A percentile compares a stretch with the other conserved stretches of the same genome.
Evolutionary conservation across 1,140 invertebrate species (phyloP).

Genomic region (Drosophila sproati): DNA sequence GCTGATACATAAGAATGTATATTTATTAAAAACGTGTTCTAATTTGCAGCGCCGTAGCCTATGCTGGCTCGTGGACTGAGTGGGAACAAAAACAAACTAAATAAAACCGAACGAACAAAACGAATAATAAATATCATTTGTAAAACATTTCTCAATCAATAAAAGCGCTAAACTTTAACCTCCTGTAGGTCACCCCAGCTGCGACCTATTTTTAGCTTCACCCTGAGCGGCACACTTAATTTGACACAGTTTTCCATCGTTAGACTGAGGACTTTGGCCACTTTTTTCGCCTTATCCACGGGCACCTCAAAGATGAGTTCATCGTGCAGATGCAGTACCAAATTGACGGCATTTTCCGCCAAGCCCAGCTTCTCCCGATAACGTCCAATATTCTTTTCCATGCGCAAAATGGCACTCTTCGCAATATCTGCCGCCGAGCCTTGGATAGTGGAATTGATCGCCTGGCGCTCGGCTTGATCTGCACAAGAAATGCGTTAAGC

Average conservation of each 20-base stretch:
- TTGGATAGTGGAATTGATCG: conserved; percentile 97
- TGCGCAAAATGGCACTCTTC: conserved; percentile 94
- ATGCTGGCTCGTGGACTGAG: conserved; percentile 95
- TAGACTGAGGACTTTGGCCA: conserved; percentile 89
- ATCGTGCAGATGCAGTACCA: conserved; percentile 97
- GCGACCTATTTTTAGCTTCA: conserved; percentile 93
- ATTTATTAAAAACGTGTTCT: conserved; percentile 28
- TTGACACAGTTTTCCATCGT: conserved; percentile 92
- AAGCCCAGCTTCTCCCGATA: conserved; percentile 74
- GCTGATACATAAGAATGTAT: conserved; percentile 30
- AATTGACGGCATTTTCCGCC: conserved; percentile 69
- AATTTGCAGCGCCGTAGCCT: conserved; percentile 91
- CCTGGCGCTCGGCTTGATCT: conserved; percentile 97
- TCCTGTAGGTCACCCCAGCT: conserved; percentile 91
- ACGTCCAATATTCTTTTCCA: conserved; percentile 87
- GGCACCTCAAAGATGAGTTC: conserved; percentile 97
- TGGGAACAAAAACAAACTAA: conserved; percentile 85
- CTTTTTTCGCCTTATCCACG: conserved; percentile 86
- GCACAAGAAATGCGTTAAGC: neutral
- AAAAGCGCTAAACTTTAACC: conserved; percentile 58
- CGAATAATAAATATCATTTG: conserved; percentile 2
- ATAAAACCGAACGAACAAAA: conserved; percentile 26
- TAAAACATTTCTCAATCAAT: neutral
- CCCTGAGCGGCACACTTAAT: conserved; percentile 91
- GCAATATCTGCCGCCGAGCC: conserved; percentile 98